A percentile compares a stretch with the other conserved stretches of the same genome.
phyloP scores from a whole-genome alignment of 2,113 vertebrate species.

The Pluvianellus socialis region DNA sequence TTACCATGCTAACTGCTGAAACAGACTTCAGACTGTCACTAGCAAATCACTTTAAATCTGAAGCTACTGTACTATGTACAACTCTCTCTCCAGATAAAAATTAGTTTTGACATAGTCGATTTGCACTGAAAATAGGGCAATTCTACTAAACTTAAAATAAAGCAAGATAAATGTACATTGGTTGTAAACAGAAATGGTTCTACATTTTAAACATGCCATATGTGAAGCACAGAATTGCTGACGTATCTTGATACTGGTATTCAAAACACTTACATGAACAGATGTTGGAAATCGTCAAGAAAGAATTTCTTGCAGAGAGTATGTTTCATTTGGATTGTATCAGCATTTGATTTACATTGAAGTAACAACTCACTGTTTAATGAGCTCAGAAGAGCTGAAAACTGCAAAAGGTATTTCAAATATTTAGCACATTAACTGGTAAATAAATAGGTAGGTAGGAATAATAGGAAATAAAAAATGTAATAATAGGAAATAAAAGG shows the following conservation, averaged over 20 bases:
- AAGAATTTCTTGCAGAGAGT: constrained; percentile 3
- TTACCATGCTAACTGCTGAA: not conserved
- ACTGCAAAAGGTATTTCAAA: constrained; percentile 7
- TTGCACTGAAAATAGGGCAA: not conserved
- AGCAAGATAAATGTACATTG: not conserved
- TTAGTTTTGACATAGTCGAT: not conserved
- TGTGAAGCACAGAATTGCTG: constrained; percentile 9
- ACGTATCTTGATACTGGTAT: not conserved
- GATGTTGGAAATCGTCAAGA: constrained; percentile 52
- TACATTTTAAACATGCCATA: not conserved
- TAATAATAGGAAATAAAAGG: too few species aligned
- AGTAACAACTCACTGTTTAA: not conserved
- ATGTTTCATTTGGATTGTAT: constrained; percentile 41
- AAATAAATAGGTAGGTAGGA: not conserved
- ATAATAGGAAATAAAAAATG: too few species aligned
- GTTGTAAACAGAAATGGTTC: constrained; percentile 9
- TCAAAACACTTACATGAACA: constrained; percentile 26
- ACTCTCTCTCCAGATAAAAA: not conserved
- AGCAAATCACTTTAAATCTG: not conserved
- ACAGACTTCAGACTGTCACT: not conserved
- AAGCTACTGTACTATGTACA: not conserved
- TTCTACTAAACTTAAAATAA: not conserved
- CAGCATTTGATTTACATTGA: constrained; percentile 10
- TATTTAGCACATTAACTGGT: not conserved
- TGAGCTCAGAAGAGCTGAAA: constrained; percentile 21